Percentiles rank a stretch among this genome's conserved stretches.
Evolutionary conservation across 2,113 vertebrate species (phyloP).

Genomic region (Cephalophus harveyi): DNA sequence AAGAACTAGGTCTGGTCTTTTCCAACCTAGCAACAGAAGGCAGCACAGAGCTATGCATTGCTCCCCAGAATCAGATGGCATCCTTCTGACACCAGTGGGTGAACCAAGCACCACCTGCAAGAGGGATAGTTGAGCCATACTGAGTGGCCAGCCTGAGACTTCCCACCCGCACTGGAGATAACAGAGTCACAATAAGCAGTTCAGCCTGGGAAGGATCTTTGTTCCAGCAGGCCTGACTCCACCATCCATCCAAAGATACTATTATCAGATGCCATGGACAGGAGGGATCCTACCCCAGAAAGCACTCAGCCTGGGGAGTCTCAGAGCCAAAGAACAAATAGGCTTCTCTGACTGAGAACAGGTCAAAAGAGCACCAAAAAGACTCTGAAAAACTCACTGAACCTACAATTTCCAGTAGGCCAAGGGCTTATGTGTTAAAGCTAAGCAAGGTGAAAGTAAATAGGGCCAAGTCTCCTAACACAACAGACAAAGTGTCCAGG

Average conservation of each 20-base stretch:
- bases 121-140: not conserved
- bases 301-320: not conserved
- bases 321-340: not conserved
- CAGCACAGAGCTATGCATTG: not conserved
- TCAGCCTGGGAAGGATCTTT: not conserved
- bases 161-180: not conserved
- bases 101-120: not conserved
- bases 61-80: not conserved
- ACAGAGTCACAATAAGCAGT: not conserved
- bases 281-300: not conserved
- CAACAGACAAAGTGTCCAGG: not conserved
- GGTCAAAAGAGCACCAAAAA: not conserved
- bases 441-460: not conserved
- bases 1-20: not conserved
- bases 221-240: not conserved
- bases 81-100: not conserved
- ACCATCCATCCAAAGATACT: not conserved
- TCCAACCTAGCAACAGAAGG: not conserved
- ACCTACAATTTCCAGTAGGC: not conserved
- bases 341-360: not conserved
- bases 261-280: not conserved
- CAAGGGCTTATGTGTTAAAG: not conserved
- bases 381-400: not conserved
- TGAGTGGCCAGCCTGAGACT: not conserved
- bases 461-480: not conserved